Base-by-base conservation (phyloP, 2,797 vertebrate species). In the Epinephelus coioides region DNA sequence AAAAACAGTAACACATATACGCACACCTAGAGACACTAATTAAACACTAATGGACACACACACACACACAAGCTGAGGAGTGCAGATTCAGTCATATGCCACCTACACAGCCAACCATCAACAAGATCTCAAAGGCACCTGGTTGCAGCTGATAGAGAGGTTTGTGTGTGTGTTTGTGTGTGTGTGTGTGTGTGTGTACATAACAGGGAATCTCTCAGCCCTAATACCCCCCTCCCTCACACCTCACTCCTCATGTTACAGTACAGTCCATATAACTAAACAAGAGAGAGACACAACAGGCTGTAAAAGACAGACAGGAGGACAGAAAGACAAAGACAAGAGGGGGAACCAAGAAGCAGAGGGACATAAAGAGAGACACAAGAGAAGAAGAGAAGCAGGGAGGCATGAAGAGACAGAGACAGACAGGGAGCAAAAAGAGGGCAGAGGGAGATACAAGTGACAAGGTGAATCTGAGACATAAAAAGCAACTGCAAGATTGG, bases 81-180 rank as follows among this genome's bases (percentile, higher is more conserved):
- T 34, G 56, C 67, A 82, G 60, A 84, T 79, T 81, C 53, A 84
- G 79, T 79, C 77, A 69, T 79, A 71, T 80, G 81, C 89, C 83
- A 72, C 92, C 86, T 85, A 91, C 85, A 84, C 81, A 81, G 88
- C 68, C 57, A 79, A 88, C 83, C 82, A 89, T 85, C 87, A 80
- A 87, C 90, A 80, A 70, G 76, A 88, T 89, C 84, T 93, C 81
- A 88, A 84, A 87, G 83, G 83, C 90, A 94, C 88, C 90, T 92
- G 90, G 90, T 69, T 89, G 79, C 79, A 92, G 82, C 78, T 89
- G 86, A 90, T 63, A 54, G 73, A 73, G 57, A 49, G 30, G 53
- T 54, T 23, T 15, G 23, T 66, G 49, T 61, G 54, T 51, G 30
- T 69, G 73, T 66, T 73, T 77, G 76, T 78, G 76, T 80, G 79